Conservation (phyloP, 2,888 invertebrate species). For the Leptopilina myrica region DNA sequence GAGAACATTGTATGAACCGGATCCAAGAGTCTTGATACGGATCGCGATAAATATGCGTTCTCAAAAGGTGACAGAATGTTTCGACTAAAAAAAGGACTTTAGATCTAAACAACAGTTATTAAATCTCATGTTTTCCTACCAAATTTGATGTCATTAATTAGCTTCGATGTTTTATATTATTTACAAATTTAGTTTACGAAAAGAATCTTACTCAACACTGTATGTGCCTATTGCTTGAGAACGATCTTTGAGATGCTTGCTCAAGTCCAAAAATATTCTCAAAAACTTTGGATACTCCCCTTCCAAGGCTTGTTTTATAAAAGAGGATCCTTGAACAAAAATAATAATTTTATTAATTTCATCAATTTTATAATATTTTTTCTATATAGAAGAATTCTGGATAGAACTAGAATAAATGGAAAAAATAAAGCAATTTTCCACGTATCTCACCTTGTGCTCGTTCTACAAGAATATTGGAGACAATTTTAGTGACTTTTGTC, state of each 20-base stretch:
- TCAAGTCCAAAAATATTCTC: conserved; percentile 88
- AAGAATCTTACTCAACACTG: conserved; percentile 78
- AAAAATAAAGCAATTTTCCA: not conserved
- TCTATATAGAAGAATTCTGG: no score
- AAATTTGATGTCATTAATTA: no score
- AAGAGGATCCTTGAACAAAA: conserved; percentile 73
- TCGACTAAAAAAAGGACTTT: conserved; percentile 73
- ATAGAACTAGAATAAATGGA: not conserved
- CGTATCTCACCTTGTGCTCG: conserved; percentile 75
- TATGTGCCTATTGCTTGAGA: conserved; percentile 75
- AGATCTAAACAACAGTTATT: no score
- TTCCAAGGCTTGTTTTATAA: conserved; percentile 89
- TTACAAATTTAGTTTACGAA: not conserved
- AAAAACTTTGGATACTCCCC: conserved; percentile 92
- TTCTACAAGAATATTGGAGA: conserved; percentile 76
- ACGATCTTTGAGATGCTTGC: conserved; percentile 81
- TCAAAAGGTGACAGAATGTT: conserved; percentile 85
- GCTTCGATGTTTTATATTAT: not conserved
- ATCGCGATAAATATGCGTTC: conserved; percentile 90
- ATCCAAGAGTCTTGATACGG: conserved; percentile 88
- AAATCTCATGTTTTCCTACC: no score
- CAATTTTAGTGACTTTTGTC: conserved; percentile 78
- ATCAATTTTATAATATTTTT: no score
- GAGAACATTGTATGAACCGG: conserved; percentile 90
- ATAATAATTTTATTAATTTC: no score